phyloP scores from a whole-genome alignment of 2,797 vertebrate genomes.

The Otus scops region DNA sequence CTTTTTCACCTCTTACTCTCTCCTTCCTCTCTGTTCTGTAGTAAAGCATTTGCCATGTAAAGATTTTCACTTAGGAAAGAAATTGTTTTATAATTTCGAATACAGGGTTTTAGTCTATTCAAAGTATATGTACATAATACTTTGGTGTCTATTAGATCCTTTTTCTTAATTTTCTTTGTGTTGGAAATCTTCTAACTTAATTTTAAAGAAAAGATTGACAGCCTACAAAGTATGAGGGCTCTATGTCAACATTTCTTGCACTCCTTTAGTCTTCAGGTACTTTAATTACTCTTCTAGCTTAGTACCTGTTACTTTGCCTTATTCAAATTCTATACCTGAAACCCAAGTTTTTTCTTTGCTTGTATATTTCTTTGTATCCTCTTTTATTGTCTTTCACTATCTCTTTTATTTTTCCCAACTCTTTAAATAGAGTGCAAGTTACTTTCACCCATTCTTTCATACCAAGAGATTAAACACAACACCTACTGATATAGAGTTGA shows the following conservation, averaged over 20 bases:
- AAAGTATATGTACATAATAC: not conserved
- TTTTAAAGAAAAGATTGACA: not conserved
- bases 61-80: not conserved
- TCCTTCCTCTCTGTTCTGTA: not conserved
- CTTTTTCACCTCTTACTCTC: rapidly evolving
- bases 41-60: not conserved
- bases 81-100: not conserved
- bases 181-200: not conserved
- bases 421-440: not conserved
- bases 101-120: not conserved
- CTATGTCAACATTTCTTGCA: not conserved
- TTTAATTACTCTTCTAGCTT: not conserved
- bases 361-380: not conserved
- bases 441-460: not conserved
- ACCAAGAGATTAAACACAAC: not conserved
- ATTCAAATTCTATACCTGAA: not conserved
- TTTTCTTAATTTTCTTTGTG: not conserved
- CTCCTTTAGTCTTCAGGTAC: not conserved
- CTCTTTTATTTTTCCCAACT: not conserved
- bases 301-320: not conserved
- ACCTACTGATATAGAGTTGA: not conserved
- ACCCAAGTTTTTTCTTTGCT: not conserved
- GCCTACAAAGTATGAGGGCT: not conserved
- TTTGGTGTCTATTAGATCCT: not conserved
- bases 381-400: not conserved